Conservation (phyloP, 2,113 vertebrate genomes). For the Ivindomyrus marchei region DNA sequence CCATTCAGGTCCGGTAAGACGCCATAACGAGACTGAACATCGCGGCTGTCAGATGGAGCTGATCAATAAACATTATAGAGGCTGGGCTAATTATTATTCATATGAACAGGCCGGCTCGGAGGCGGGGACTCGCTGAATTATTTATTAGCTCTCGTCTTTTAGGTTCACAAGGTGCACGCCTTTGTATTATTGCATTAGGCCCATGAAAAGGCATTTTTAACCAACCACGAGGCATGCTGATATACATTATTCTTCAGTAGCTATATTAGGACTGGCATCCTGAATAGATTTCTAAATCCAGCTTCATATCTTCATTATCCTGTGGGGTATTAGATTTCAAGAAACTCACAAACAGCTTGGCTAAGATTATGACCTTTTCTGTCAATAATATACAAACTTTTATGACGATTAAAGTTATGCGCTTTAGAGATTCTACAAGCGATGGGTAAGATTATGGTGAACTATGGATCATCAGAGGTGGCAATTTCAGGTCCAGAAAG, state of each 20-base stretch:
- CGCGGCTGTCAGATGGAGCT: conserved; percentile 50
- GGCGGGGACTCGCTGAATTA: conserved; percentile 32
- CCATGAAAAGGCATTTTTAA: background rate
- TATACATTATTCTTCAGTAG: background rate
- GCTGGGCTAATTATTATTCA: conserved; percentile 52
- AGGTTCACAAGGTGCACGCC: background rate
- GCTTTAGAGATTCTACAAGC: background rate
- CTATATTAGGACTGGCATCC: background rate
- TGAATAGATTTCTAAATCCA: background rate
- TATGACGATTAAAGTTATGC: background rate
- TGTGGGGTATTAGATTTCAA: background rate
- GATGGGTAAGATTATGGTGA: background rate
- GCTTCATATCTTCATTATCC: background rate
- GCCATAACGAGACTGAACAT: conserved; percentile 57
- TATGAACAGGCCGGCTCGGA: conserved; percentile 29
- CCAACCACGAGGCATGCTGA: background rate
- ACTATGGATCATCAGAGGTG: background rate
- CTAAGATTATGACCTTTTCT: background rate
- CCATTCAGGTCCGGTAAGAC: conserved; percentile 52
- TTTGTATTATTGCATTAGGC: background rate
- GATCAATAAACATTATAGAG: conserved; percentile 61
- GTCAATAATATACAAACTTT: background rate
- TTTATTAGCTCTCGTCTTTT: conserved; percentile 22
- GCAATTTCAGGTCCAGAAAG: too few species aligned
- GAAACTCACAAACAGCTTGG: background rate